These are phyloP conservation scores for Coryphaenoides rupestris DNA, from an alignment of 2,113 vertebrate species.

Conservation along the genomic window DNA sequence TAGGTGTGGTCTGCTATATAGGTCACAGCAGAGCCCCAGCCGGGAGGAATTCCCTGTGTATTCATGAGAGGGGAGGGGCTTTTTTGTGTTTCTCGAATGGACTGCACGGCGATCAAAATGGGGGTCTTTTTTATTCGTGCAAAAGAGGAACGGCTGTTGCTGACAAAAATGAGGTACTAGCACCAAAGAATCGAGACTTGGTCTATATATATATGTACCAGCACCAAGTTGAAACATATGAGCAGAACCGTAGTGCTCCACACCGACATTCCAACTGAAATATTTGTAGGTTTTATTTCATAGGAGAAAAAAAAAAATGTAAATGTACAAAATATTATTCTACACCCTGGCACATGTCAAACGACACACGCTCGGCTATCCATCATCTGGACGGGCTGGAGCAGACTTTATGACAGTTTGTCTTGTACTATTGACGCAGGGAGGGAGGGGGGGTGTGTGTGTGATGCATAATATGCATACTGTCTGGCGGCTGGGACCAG, in stretches of 20 bases:
- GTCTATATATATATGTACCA: neutral
- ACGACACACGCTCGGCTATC: too few species aligned
- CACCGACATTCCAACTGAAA: too few species aligned
- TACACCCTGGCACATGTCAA: too few species aligned
- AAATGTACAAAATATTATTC: too few species aligned
- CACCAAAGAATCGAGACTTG: neutral
- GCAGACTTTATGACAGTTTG: too few species aligned
- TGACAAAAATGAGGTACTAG: neutral
- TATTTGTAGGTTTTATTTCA: too few species aligned
- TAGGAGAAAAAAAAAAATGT: too few species aligned
- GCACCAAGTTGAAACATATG: neutral
- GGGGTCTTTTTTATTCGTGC: conserved; percentile 18
- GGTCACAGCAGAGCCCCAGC: conserved; percentile 66
- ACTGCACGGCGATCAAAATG: conserved; percentile 65
- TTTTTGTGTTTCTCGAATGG: conserved; percentile 54
- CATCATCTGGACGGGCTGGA: too few species aligned
- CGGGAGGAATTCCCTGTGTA: conserved; percentile 61
- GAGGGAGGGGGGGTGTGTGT: too few species aligned
- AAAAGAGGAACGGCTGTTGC: neutral
- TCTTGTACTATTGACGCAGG: too few species aligned
- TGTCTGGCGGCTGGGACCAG: too few species aligned
- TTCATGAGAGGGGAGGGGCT: conserved; percentile 32
- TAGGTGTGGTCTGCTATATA: conserved; percentile 70
- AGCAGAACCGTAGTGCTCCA: neutral
- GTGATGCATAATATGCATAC: too few species aligned